These are phyloP conservation scores for Arctopsyche grandis DNA, from an alignment of 1,140 invertebrate species.

Conservation along the genomic window DNA sequence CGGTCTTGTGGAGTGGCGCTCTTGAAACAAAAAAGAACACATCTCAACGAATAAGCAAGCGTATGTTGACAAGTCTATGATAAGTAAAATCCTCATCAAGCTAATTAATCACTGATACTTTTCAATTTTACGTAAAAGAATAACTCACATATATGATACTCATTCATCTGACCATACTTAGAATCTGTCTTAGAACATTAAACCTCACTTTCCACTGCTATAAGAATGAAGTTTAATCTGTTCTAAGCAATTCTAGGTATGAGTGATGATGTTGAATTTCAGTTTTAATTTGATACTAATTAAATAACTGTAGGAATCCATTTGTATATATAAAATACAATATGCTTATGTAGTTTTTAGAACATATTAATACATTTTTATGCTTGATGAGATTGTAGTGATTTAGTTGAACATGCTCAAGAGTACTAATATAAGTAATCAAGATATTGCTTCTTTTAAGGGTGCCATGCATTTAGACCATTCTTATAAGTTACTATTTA, in stretches of 20 bases:
- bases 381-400: conserved; percentile 26
- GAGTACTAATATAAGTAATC: too few species aligned
- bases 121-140: not conserved
- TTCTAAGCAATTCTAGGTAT: too few species aligned
- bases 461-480: conserved; percentile 5
- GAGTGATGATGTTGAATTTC: too few species aligned
- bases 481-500: not conserved
- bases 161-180: too few species aligned
- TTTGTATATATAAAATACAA: not conserved
- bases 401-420: not conserved
- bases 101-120: not conserved
- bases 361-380: not conserved
- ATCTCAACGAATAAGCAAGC: not conserved
- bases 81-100: not conserved
- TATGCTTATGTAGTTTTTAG: conserved; percentile 18
- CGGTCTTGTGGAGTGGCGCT: conserved; percentile 22
- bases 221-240: too few species aligned
- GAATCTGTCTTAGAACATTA: too few species aligned
- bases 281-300: too few species aligned
- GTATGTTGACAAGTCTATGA: not conserved
- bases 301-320: too few species aligned
- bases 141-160: too few species aligned
- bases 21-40: conserved; percentile 19
- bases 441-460: conserved; percentile 6
- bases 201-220: too few species aligned